Base-by-base conservation (phyloP, 1,140 invertebrate species). In the Whitmania pigra region DNA sequence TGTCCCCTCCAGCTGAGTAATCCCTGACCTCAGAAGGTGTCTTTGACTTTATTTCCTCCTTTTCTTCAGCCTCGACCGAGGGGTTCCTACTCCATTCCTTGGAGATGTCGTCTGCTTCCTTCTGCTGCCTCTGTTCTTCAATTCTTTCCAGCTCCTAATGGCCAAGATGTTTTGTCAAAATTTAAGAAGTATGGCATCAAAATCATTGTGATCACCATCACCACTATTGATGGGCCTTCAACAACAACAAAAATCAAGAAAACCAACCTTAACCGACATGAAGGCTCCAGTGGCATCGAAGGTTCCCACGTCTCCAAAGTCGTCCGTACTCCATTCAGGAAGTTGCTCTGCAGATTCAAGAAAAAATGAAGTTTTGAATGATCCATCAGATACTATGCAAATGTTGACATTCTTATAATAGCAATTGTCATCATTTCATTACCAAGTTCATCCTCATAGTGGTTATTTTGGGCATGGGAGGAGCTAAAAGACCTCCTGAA, bases 251-350 rank as follows among this genome's bases (percentile, higher is more conserved):
- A n/a, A n/a, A n/a, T n/a, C n/a, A n/a, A n/a, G n/a, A n/a, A 13
- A 31, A 69, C 70, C 43, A 71, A 77, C 77, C 75, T 79, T 78
- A 22, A 75, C 76, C 2, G 79, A 78, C 25, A 81, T 79, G 81
- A 93, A 93, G 17, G 90, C 90, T 5, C 91, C 91, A 68, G 86
- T 87, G 2, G 90, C 85, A 82, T 93, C 91, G 82, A 93, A 93
- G 72, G 88, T 90, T 20, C 91, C 91, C 43, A 90, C 88, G 73
- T 87, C 87, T 80, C 91, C 89, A 36, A 86, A 74, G 74, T 78
- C 77, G 36, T 77, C 77, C 55, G 78, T 76, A 77, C 80, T 82
- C 83, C 83, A 84, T 74, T 84, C 83, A 49, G 83, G 83, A 27
- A 84, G 67, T 57, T 74, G 74, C 73, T 80, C 78, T 71, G 76